A percentile compares a stretch with the other conserved stretches of the same genome.
These are phyloP conservation scores for Scotopteryx bipunctaria DNA, from an alignment of 2,888 invertebrate genomes.

Conservation along the genomic window DNA sequence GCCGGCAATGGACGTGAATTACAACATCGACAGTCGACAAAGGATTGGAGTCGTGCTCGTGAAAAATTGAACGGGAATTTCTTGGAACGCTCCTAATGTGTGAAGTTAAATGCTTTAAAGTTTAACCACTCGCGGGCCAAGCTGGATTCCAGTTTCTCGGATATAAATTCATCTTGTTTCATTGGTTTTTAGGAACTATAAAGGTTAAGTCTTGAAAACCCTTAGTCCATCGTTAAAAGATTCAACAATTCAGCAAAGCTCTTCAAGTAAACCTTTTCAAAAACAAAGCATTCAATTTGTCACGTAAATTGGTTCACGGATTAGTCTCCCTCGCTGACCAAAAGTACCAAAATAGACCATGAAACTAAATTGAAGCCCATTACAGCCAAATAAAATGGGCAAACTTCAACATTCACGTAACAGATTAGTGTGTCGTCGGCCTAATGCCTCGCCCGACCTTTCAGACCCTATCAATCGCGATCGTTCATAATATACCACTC, in stretches of 20 bases:
- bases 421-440: conserved; percentile 10
- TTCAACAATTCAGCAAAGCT: too few relatives aligned
- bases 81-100: conserved; percentile 33
- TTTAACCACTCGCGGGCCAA: conserved; percentile 20
- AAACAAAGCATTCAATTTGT: background rate
- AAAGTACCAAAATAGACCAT: background rate
- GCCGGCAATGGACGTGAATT: conserved; percentile 39
- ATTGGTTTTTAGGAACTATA: background rate
- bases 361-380: conserved; percentile 3
- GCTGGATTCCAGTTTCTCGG: background rate
- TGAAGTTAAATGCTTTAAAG: conserved; percentile 29
- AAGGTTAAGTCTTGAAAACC: too few relatives aligned
- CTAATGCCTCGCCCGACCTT: conserved; percentile 16
- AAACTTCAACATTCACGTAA: conserved; percentile 7
- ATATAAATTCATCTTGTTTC: conserved; percentile 1
- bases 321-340: background rate
- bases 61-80: conserved; percentile 37
- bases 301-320: background rate
- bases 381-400: conserved; percentile 8
- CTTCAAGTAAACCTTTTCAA: background rate
- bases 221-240: too few relatives aligned
- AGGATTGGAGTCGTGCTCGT: conserved; percentile 32
- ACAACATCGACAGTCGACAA: conserved; percentile 36
- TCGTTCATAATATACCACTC: conserved; percentile 34
- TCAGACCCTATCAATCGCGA: conserved; percentile 35